phyloP scores from a whole-genome alignment of 2,113 vertebrate species.

The Passer domesticus region DNA sequence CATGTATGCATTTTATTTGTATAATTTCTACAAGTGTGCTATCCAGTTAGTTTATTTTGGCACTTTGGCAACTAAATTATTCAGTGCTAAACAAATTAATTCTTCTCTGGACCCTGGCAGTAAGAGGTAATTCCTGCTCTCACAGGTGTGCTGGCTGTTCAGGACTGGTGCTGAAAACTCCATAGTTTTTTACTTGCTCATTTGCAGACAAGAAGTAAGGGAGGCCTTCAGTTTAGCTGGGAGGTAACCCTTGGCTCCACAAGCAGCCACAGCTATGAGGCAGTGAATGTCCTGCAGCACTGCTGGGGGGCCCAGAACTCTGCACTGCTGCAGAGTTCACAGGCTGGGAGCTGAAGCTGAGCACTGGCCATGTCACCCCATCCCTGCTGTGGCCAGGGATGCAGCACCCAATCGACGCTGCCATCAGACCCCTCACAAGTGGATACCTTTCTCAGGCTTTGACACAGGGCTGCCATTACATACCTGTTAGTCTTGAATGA shows the following conservation, averaged over 20 bases:
- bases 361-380: neutral
- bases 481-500: neutral
- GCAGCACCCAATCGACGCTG: rapidly evolving
- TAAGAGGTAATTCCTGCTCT: neutral
- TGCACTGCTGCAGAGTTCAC: neutral
- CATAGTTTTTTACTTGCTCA: neutral
- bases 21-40: neutral
- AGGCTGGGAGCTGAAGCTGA: neutral
- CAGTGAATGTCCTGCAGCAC: neutral
- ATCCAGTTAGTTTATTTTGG: neutral
- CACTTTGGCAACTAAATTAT: neutral
- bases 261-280: neutral
- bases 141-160: neutral
- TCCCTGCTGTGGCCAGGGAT: neutral
- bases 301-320: neutral
- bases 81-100: neutral
- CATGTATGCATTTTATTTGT: neutral
- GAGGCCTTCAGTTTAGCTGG: neutral
- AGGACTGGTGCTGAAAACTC: neutral
- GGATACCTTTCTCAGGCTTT: neutral
- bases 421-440: neutral
- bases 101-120: neutral
- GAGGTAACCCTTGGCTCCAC: neutral
- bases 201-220: neutral
- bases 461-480: neutral